Conservation (phyloP, 2,888 invertebrate genomes). For the Hipparchia semele region DNA sequence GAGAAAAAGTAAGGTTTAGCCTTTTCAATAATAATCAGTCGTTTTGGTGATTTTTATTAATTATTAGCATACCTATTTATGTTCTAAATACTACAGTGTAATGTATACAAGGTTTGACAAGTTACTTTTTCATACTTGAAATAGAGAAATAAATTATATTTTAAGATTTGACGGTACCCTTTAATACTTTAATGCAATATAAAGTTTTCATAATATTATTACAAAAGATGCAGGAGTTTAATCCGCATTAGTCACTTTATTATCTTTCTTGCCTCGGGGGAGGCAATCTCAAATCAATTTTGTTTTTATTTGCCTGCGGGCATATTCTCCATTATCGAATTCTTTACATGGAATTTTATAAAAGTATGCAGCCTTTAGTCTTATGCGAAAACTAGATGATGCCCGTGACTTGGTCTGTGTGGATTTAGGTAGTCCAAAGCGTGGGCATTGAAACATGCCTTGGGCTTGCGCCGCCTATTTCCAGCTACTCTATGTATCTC, state of each 20-base stretch:
- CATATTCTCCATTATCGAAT: slow-evolving; percentile 74
- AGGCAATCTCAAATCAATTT: slow-evolving; percentile 56
- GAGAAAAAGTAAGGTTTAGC: too few species aligned
- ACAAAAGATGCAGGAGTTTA: slow-evolving; percentile 27
- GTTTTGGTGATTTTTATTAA: too few species aligned
- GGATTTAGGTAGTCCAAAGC: too few species aligned
- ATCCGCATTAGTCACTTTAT: slow-evolving; percentile 34
- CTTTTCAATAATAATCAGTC: too few species aligned
- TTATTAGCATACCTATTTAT: too few species aligned
- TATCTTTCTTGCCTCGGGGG: slow-evolving; percentile 47
- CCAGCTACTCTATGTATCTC: too few species aligned
- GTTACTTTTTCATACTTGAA: neutral
- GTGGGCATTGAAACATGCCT: too few species aligned
- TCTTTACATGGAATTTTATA: slow-evolving; percentile 46
- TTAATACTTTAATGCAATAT: neutral
- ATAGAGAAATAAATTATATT: neutral
- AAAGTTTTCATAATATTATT: slow-evolving; percentile 8
- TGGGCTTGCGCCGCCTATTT: too few species aligned
- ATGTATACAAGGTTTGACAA: too few species aligned
- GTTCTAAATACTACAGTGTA: too few species aligned
- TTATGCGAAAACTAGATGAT: slow-evolving; percentile 21
- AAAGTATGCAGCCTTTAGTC: slow-evolving; percentile 22
- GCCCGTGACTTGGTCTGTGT: too few species aligned
- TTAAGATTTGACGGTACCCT: neutral
- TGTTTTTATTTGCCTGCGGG: slow-evolving; percentile 64